Evolutionary conservation across 2,797 vertebrate species (phyloP), one percentile per base, ranked within the genome.

Genomic region (Geotrypetes seraphini): DNA sequence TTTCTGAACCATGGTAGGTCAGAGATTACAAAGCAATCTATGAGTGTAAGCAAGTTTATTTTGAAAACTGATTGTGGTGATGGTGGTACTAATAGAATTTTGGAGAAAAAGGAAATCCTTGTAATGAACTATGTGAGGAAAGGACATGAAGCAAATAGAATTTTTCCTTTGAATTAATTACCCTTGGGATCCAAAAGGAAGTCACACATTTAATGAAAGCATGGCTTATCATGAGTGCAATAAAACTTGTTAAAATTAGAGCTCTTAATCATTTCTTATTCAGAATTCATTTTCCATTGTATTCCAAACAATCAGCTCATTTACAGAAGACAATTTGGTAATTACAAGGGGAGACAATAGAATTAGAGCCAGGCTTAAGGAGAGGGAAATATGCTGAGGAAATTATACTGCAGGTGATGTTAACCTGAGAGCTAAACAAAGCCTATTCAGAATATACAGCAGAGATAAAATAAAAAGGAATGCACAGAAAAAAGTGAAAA

Each of bases 131-230:
- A 5, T 5, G 3, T 9, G 25, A 8, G 15, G 28, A 7, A 11
- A 28, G 11, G n/a, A n/a, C 3, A 6, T 17, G n/a, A 11, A 28
- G 11, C 6, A 16, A 15, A 16, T 25, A 3, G 20, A 2, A 39
- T 25, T 16, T 18, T 12, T 3, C 36, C 3, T 8, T 33, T 33
- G 22, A 46, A 41, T 30, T 52, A 8, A 28, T 36, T 48, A 33
- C 7, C 13, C 7, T 16, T 33, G 10, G 3, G 14, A 28, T 22
- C 16, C 3, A 47, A 62, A 33, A 36, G 5, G 10, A 39, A 38
- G 3, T 31, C 20, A 43, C 16, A 48, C 5, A 10, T 34, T 48
- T 46, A 43, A 48, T 46, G 27, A 54, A 40, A 22, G 37, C 23
- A 15, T 43, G n/a, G 41, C 3, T 40, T 62, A 23, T 27, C 17